Evolutionary conservation across 2,797 vertebrate species (phyloP), one percentile per base, ranked within the genome.

Genomic region (Sebastes minor): DNA sequence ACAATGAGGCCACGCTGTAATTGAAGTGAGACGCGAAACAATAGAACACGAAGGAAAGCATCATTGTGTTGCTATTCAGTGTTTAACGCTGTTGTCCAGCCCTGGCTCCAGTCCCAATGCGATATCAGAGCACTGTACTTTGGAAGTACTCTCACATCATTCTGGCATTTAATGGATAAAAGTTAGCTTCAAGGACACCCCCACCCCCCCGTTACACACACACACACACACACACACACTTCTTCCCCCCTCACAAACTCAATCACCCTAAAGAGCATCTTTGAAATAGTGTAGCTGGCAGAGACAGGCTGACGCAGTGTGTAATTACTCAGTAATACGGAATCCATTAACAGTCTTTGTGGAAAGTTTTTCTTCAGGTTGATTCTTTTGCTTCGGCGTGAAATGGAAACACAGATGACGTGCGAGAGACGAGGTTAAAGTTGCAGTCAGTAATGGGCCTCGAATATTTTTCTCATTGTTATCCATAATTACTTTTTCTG

Each of bases 151-250:
- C 52, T 33, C 42, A 74, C 70, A 73, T 68, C 57, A 67, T 46
- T 81, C 53, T 82, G 77, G 49, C 63, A 81, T 81, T 60, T 71
- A 83, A 81, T 33, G 61, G 63, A 86, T 87, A 84, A 74, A 82
- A 86, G 52, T 70, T 65, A 28, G 22, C 80, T 53, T 53, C 79
- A 88, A 87, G 86, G 78, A 75, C 77, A 10, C 20, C 61, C 11
- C 1, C 59, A 23, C 20, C 13, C 71, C 16, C 5, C 16, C 3
- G 0, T 14, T 42, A 14, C 35, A 38, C 12, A 12, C 35, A 35
- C 32, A 32, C 9, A 33, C 33, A 33, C 33, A 35, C 35, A 38
- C 35, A 42, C 38, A 42, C 38, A 42, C 38, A 42, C 38, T 25
- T 18, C 16, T 49, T 49, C 46, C 46, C 0, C 38, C 12, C 53